Percentiles rank a stretch among this genome's conserved stretches.
Evolutionary conservation across 2,888 invertebrate species (phyloP).

Genomic region (Drosophila seclusa): DNA sequence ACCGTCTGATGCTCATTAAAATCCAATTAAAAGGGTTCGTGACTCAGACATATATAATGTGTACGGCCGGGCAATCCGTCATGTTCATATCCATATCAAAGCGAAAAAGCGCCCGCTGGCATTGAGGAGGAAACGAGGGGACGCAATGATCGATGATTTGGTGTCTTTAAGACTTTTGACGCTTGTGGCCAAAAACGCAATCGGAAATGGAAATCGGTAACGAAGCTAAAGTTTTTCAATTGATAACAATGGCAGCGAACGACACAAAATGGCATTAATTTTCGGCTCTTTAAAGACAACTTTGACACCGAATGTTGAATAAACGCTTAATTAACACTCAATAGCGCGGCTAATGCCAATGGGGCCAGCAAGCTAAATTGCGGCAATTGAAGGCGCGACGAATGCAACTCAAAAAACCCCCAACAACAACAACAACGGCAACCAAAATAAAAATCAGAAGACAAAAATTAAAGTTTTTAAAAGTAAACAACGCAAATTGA

Average conservation of each 20-base stretch:
- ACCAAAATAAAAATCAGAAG: slow-evolving; percentile 41
- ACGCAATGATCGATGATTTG: slow-evolving; percentile 72
- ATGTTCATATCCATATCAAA: slow-evolving; percentile 48
- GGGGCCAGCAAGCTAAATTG: slow-evolving; percentile 58
- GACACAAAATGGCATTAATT: slow-evolving; percentile 74
- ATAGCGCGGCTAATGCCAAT: slow-evolving; percentile 66
- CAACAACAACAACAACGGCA: slow-evolving; percentile 16
- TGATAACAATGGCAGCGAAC: slow-evolving; percentile 72
- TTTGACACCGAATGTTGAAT: slow-evolving; percentile 77
- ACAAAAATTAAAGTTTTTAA: slow-evolving; percentile 72
- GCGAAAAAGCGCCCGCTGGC: slow-evolving; percentile 9
- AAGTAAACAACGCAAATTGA: slow-evolving; percentile 79
- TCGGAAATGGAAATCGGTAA: slow-evolving; percentile 31
- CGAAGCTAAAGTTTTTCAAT: slow-evolving; percentile 54
- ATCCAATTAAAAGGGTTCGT: slow-evolving; percentile 66
- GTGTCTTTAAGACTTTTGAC: slow-evolving; percentile 56
- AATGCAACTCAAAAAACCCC: slow-evolving; percentile 67
- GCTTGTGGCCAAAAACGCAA: slow-evolving; percentile 38
- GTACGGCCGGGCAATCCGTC: slow-evolving; percentile 46
- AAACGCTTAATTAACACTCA: slow-evolving; percentile 81
- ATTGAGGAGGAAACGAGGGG: slow-evolving; percentile 1
- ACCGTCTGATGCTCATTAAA: slow-evolving; percentile 51
- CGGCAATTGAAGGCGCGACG: slow-evolving; percentile 79
- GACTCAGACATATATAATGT: slow-evolving; percentile 16
- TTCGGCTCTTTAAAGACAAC: slow-evolving; percentile 75